phyloP scores from a whole-genome alignment of 2,888 invertebrate species.

The Coenonympha glycerion region DNA sequence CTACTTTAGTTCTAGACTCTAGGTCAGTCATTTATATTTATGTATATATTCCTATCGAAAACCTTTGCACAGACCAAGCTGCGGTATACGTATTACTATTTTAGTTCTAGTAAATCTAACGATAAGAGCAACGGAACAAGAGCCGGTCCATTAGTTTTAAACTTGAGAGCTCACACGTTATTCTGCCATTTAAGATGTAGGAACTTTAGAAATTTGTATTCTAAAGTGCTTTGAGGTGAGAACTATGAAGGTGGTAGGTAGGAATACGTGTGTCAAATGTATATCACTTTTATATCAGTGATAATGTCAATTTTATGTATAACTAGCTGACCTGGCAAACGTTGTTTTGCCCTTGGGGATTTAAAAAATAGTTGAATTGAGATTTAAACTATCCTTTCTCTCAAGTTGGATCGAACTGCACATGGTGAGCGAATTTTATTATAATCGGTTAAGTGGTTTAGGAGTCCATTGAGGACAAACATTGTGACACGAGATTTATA shows the following conservation, averaged over 20 bases:
- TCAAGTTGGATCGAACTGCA: too few relatives aligned
- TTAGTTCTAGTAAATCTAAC: neutral
- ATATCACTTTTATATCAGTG: too few relatives aligned
- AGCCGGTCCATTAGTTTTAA: constrained; percentile 5
- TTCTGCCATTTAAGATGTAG: neutral
- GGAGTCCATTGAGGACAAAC: too few relatives aligned
- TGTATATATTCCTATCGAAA: neutral
- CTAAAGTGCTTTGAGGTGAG: neutral
- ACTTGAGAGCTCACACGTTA: neutral
- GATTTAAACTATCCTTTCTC: too few relatives aligned
- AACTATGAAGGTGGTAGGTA: neutral
- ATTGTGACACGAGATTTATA: too few relatives aligned
- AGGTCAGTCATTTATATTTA: neutral
- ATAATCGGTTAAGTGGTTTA: too few relatives aligned
- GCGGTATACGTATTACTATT: neutral
- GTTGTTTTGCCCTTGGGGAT: too few relatives aligned
- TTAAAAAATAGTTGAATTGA: too few relatives aligned
- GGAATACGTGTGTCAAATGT: neutral
- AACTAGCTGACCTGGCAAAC: too few relatives aligned
- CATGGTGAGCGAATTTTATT: too few relatives aligned
- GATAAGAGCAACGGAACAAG: neutral
- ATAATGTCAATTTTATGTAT: too few relatives aligned
- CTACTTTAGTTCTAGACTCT: too few relatives aligned
- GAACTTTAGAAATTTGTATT: neutral
- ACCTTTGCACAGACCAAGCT: neutral